Base-by-base conservation (phyloP, 2,888 invertebrate genomes). In the Leptothorax acervorum region DNA sequence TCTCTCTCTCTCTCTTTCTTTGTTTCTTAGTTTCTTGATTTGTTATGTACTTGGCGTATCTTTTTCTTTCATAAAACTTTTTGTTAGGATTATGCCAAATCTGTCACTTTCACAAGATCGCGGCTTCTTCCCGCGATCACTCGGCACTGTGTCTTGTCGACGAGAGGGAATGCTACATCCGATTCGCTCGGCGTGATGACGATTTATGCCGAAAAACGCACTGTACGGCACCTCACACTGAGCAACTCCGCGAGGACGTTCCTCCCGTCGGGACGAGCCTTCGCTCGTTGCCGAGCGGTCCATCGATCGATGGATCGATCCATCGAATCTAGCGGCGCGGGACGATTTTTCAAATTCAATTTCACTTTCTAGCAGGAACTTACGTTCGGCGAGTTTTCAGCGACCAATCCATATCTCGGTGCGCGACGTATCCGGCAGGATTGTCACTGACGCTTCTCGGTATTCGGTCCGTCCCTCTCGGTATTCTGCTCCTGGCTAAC, bases 331-430 rank as follows among this genome's bases (percentile, higher is more conserved):
- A n/a, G 42, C 28, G 18, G 18, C n/a, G 28, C 31, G 48, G 28
- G 66, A 66, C 1, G n/a, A 35, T n/a, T 48, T 68, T 23, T 5
- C 12, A 18, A 23, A 39, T 28, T 45, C 31, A 11, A 48, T 9
- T 39, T 35, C 39, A 23, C 51, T 62, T 35, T 23, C 2, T 15
- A n/a, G n/a, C 60, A 12, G 35, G 0, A 76, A 94, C 95, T 95
- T 94, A 95, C 95, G 94, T 94, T 94, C 93, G 93, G 88, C 94
- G 94, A 35, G 35, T 6, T 93, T 94, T 95, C 90, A 94, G 91
- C 92, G 95, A 92, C 94, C 94, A 95, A 94, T 95, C 95, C 94
- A 94, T 94, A 94, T 94, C 94, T 92, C 93, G 93, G 89, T 91
- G 57, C 42, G 55, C 92, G 92, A 94, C 93, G 94, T 93, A 93